Percentiles rank a stretch among this genome's conserved stretches.
These are phyloP conservation scores for Malurus splendens DNA, from an alignment of 2,797 vertebrate genomes.

Conservation along the genomic window DNA sequence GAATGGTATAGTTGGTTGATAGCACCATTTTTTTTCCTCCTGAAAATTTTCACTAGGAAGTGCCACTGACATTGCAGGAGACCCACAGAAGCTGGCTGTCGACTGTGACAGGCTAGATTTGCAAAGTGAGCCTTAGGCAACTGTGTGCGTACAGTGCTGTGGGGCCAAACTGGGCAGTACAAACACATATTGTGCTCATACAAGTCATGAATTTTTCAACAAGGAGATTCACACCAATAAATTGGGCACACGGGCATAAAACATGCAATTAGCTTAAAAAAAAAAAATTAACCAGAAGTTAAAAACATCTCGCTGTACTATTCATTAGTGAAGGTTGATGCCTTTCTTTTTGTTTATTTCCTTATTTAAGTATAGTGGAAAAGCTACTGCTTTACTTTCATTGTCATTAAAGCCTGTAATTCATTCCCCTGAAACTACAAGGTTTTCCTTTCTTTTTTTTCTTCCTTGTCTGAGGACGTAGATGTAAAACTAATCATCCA, in stretches of 20 bases:
- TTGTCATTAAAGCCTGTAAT: neutral
- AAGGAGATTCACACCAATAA: neutral
- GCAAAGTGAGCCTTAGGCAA: neutral
- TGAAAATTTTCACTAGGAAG: neutral
- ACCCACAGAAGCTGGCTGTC: neutral
- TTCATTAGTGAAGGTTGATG: neutral
- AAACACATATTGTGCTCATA: neutral
- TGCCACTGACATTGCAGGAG: neutral
- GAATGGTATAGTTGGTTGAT: neutral
- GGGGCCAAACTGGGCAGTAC: neutral
- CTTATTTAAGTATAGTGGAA: neutral
- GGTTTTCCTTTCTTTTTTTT: neutral
- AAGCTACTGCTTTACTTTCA: neutral
- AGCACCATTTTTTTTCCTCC: neutral
- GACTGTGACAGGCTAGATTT: neutral
- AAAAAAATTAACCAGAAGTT: neutral
- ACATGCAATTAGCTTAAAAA: neutral
- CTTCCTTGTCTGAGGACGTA: neutral
- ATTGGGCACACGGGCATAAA: neutral
- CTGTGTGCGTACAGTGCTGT: neutral
- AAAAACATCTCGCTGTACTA: neutral
- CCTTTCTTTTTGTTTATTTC: neutral
- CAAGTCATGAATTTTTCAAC: neutral
- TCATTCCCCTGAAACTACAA: neutral
- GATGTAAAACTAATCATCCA: neutral